phyloP scores from a whole-genome alignment of 2,113 vertebrate species.

The Oriolus oriolus region DNA sequence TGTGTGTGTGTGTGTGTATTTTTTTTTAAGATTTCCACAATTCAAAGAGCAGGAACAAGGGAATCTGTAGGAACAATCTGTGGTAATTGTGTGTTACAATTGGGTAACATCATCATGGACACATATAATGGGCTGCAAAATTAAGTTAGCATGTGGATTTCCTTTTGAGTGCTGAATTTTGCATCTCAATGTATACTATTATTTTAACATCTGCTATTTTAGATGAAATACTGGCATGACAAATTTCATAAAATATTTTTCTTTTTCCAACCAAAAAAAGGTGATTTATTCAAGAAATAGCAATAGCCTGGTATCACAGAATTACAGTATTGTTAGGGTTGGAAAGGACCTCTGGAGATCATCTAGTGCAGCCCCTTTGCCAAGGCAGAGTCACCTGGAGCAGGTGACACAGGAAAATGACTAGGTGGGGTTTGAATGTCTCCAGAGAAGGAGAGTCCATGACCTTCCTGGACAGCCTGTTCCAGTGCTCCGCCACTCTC shows the following conservation, averaged over 20 bases:
- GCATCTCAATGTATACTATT: not conserved
- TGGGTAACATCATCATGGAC: not conserved
- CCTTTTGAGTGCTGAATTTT: not conserved
- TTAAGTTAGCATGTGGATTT: not conserved
- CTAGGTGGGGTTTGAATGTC: not conserved
- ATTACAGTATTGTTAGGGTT: not conserved
- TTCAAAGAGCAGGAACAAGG: not conserved
- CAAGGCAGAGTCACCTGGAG: not conserved
- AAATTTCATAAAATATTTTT: not conserved
- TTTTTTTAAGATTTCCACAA: not conserved
- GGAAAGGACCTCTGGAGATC: not conserved
- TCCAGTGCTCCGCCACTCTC: not conserved
- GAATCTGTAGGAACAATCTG: not conserved
- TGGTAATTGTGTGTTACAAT: not conserved
- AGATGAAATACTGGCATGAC: not conserved
- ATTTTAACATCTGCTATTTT: not conserved
- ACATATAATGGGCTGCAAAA: not conserved
- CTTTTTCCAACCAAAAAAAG: not conserved
- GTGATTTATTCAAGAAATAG: not conserved
- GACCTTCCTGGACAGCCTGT: not conserved
- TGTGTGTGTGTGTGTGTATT: not conserved
- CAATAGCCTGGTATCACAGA: not conserved
- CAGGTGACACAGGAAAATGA: rapidly evolving
- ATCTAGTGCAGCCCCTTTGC: not conserved
- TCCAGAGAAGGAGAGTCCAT: not conserved